Evolutionary conservation across 1,140 invertebrate species (phyloP).

Genomic region (Apocrypta bakeri): DNA sequence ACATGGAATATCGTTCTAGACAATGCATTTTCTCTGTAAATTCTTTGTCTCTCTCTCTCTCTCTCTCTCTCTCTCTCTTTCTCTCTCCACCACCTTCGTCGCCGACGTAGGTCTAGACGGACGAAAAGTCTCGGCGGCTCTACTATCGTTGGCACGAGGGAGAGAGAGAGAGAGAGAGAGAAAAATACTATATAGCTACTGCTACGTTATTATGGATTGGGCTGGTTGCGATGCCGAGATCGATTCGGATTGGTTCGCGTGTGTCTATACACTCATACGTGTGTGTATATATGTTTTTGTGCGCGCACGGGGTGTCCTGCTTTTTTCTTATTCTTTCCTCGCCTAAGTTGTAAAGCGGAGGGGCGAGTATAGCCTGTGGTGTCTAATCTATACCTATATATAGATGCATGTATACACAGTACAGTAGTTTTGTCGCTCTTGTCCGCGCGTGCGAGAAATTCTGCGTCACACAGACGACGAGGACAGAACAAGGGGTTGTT

Average conservation of each 20-base stretch:
- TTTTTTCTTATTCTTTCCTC: not conserved
- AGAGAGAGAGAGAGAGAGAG: not conserved
- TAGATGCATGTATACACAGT: not conserved
- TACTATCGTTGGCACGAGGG: not conserved
- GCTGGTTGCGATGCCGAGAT: not conserved
- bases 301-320: not conserved
- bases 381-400: no score
- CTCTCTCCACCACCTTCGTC: not conserved
- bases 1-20: not conserved
- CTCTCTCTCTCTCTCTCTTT: not conserved
- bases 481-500: not conserved
- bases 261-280: no score
- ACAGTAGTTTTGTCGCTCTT: not conserved
- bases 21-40: not conserved
- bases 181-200: not conserved
- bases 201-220: not conserved
- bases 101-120: not conserved
- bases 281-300: not conserved
- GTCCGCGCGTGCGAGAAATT: not conserved
- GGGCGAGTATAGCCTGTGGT: not conserved
- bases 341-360: not conserved
- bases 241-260: constrained; percentile 3
- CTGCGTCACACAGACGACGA: not conserved
- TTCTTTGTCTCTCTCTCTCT: not conserved
- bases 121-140: constrained; percentile 9